Percentiles rank a stretch among this genome's conserved stretches.
Conservation (phyloP, 2,797 vertebrate genomes). For the Melanotaenia nigrans region DNA sequence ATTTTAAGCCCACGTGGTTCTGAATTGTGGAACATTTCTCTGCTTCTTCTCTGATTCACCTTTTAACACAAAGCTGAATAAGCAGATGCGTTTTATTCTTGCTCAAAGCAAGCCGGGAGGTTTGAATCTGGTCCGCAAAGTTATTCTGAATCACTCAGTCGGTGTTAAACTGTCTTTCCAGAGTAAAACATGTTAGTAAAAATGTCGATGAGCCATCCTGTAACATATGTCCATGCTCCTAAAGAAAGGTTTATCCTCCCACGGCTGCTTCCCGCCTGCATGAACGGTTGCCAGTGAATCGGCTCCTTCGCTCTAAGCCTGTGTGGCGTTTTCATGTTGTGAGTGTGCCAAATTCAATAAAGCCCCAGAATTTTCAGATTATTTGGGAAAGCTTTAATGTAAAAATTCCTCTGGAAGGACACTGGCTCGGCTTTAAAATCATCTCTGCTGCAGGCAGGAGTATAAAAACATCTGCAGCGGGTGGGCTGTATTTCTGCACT, state of each 20-base stretch:
- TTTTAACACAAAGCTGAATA: constrained; percentile 29
- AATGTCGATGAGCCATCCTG: neutral
- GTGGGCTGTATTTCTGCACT: constrained; percentile 21
- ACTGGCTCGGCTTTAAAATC: constrained; percentile 5
- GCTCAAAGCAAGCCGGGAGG: neutral
- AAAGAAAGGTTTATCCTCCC: no score
- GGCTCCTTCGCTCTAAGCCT: constrained; percentile 7
- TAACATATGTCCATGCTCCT: neutral
- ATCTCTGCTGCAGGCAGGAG: constrained; percentile 4
- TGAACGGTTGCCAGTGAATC: constrained; percentile 11
- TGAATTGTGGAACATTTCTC: constrained; percentile 21
- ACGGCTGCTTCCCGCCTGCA: constrained; percentile 9
- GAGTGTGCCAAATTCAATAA: constrained; percentile 26
- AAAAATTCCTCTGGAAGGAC: constrained; percentile 25
- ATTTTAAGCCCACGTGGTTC: neutral
- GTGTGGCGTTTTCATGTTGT: constrained; percentile 32
- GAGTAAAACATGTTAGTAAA: constrained; percentile 6
- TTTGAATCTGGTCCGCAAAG: neutral
- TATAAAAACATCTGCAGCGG: constrained; percentile 12
- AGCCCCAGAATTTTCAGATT: neutral
- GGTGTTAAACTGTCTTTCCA: neutral
- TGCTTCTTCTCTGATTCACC: constrained; percentile 34
- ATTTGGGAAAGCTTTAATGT: constrained; percentile 21
- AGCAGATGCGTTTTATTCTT: neutral
- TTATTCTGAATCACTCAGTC: neutral